Evolutionary conservation across 1,140 invertebrate genomes (phyloP).

Genomic region (Acromyrmex echinatior): DNA sequence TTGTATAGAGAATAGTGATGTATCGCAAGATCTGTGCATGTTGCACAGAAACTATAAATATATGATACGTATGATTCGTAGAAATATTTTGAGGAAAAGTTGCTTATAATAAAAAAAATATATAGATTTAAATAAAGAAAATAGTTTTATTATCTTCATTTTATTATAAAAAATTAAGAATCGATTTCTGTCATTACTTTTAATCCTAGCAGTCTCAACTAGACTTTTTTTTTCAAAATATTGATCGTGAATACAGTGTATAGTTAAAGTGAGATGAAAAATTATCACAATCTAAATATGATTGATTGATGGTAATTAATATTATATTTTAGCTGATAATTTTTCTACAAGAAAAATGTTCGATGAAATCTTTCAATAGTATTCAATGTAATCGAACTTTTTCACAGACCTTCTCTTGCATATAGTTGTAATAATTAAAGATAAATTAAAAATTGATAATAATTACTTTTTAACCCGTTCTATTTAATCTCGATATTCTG

Average conservation of each 20-base stretch:
- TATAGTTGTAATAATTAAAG: background rate
- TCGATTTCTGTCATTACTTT: constrained; percentile 1
- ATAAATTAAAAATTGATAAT: constrained; percentile 15
- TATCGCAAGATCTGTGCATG: background rate
- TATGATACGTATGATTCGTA: background rate
- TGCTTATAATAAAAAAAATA: background rate
- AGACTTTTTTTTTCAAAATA: background rate
- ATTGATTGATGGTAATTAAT: background rate
- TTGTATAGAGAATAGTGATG: background rate
- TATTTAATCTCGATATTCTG: background rate
- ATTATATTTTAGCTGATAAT: background rate
- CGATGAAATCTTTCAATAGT: background rate
- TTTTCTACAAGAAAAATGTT: background rate
- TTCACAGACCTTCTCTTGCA: too few species aligned
- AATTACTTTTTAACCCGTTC: constrained; percentile 7
- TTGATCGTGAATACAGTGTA: background rate
- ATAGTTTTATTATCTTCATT: background rate
- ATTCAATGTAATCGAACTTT: too few species aligned
- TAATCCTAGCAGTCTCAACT: background rate
- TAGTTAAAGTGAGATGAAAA: background rate
- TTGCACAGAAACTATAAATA: background rate
- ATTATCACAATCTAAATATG: background rate
- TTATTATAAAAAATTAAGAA: constrained; percentile 9
- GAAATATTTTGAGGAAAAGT: background rate
- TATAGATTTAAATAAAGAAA: background rate